Evolutionary conservation across 2,113 vertebrate genomes (phyloP).

Genomic region (Tympanuchus pallidicinctus): DNA sequence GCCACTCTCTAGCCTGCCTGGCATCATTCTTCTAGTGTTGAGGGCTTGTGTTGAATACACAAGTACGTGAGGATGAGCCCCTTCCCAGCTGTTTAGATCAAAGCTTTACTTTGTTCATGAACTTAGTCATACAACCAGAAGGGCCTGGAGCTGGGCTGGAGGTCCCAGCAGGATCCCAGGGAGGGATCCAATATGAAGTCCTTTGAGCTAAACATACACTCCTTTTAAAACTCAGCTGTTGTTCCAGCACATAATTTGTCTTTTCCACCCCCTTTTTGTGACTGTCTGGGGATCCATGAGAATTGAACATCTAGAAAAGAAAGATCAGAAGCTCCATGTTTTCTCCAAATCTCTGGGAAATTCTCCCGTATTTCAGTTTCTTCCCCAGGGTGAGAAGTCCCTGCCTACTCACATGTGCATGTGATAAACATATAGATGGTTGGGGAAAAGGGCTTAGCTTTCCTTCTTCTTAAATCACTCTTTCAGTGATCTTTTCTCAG

Average conservation of each 20-base stretch:
- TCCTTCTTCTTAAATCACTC: conserved; percentile 8
- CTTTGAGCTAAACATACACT: background rate
- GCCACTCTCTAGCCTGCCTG: background rate
- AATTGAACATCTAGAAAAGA: background rate
- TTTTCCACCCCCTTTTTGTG: background rate
- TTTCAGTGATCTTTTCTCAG: background rate
- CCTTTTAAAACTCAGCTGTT: conserved; percentile 4
- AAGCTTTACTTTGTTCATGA: background rate
- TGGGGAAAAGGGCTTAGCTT: background rate
- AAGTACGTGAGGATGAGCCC: background rate
- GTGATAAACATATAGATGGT: conserved; percentile 15
- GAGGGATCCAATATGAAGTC: background rate
- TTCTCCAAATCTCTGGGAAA: background rate
- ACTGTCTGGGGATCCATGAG: background rate
- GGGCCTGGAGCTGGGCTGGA: background rate
- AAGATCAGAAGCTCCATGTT: background rate
- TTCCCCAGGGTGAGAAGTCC: background rate
- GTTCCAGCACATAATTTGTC: conserved; percentile 1
- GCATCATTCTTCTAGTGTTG: background rate
- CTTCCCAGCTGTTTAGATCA: background rate
- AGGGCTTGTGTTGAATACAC: background rate
- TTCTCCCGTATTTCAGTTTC: background rate
- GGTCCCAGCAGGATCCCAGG: conserved; percentile 4
- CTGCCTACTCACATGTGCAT: background rate
- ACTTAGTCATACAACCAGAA: background rate